A percentile compares a stretch with the other conserved stretches of the same genome.
phyloP scores from a whole-genome alignment of 2,888 invertebrate genomes.

The Caenorhabditis virilis region DNA sequence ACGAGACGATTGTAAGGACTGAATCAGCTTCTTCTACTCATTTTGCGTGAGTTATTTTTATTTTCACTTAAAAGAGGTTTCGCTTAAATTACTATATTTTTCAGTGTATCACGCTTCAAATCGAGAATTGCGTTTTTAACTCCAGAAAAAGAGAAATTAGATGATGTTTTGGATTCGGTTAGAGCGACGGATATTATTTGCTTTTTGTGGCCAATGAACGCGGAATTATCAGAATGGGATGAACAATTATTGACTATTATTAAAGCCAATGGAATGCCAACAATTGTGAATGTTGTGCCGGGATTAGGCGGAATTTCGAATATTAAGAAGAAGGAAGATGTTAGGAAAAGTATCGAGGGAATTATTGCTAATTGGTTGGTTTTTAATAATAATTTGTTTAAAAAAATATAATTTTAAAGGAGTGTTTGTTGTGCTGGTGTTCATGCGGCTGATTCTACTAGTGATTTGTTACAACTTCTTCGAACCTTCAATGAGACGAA shows the following conservation, averaged over 20 bases:
- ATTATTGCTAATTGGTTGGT: constrained; percentile 51
- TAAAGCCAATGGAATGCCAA: constrained; percentile 73
- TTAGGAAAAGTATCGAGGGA: constrained; percentile 50
- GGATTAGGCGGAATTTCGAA: constrained; percentile 51
- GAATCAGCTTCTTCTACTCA: constrained; percentile 42
- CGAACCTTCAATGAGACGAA: constrained; percentile 83
- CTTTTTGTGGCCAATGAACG: constrained; percentile 77
- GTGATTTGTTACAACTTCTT: constrained; percentile 77
- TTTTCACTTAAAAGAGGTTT: constrained; percentile 2
- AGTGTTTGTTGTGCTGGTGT: constrained; percentile 57
- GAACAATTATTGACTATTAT: constrained; percentile 53
- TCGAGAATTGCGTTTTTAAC: constrained; percentile 56
- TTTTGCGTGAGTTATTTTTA: constrained; percentile 41
- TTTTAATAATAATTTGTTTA: neutral
- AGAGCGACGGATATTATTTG: constrained; percentile 79
- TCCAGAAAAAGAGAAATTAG: constrained; percentile 46
- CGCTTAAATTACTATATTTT: neutral
- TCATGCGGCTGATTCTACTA: constrained; percentile 77
- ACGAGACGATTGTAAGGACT: constrained; percentile 44
- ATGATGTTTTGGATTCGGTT: constrained; percentile 59
- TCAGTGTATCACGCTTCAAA: constrained; percentile 61
- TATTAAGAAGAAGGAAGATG: constrained; percentile 58
- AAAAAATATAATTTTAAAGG: constrained; percentile 7
- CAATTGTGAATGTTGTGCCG: constrained; percentile 56
- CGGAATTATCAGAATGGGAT: constrained; percentile 53